These are phyloP conservation scores for Alca torda DNA, from an alignment of 2,797 vertebrate species.

Conservation along the genomic window DNA sequence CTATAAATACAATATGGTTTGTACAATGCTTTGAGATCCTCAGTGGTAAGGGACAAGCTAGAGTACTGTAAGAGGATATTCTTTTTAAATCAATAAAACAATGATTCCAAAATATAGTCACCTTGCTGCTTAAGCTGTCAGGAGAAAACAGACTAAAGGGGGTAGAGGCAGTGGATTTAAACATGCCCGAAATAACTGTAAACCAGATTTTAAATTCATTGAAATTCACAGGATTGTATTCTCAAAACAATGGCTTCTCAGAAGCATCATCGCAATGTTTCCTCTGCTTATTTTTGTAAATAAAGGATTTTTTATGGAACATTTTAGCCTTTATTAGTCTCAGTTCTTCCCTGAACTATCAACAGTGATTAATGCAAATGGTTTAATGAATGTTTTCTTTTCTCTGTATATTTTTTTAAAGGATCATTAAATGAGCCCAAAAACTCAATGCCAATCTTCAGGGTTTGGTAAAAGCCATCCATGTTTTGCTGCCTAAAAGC, in stretches of 20 bases:
- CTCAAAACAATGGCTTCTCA: not conserved
- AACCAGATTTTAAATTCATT: not conserved
- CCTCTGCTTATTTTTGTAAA: not conserved
- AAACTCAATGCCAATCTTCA: not conserved
- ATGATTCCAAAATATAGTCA: not conserved
- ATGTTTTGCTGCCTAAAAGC: constrained; percentile 18
- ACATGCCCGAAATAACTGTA: not conserved
- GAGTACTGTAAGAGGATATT: not conserved
- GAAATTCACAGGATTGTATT: not conserved
- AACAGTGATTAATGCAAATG: not conserved
- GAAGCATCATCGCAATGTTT: not conserved
- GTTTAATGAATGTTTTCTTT: not conserved
- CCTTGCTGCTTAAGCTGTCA: not conserved
- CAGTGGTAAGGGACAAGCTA: not conserved
- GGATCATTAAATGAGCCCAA: not conserved
- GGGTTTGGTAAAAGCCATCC: not conserved
- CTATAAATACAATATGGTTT: not conserved
- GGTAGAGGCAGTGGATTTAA: not conserved
- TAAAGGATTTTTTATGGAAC: not conserved
- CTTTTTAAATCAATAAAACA: not conserved
- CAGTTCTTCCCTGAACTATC: not conserved
- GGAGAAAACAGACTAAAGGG: not conserved
- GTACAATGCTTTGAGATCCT: not conserved
- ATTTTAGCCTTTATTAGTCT: not conserved
- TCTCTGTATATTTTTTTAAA: not conserved